Base-by-base conservation (phyloP, 92 coral and sea anemone species). In the Muricea muricata region DNA sequence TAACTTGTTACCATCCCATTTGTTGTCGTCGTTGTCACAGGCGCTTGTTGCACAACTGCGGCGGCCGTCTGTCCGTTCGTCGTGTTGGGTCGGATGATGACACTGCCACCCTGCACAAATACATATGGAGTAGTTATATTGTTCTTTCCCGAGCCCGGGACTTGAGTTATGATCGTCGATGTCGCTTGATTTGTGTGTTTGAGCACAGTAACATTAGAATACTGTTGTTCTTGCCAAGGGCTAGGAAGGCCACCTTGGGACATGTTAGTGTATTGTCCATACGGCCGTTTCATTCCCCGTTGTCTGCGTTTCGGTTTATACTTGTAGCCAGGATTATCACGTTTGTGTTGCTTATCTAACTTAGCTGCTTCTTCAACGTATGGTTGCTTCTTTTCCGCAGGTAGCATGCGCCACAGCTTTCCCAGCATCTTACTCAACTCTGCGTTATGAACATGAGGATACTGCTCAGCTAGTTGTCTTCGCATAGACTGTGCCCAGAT, bases 361-460 rank as follows among this genome's bases (percentile, higher is more conserved):
- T 95, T 93, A 30, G 99, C 99, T 66, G 99, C 99, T 65, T 97
- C 97, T 89, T 97, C 99, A 24, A 97, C 99, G 87, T 92, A 97
- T 25, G 99, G 99, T 79, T 97, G 99, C 55, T 97, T 97, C 78
- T 97, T 95, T 34, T 97, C 94, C 55, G 99, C 94, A 42, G 99
- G 91, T 39, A 97, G 91, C 99, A 97, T 93, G 70, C 99, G 87
- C 99, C 99, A 97, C 0, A 97, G 90, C 79, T 97, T 97, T 4
- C 99, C 99, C n/a, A 97, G 86, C 99, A 97, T 97, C 86, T 97
- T 97, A 73, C 99, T 97, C 15, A 97, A 83, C 91, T 97, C 99
- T 47, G 99, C 99, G 91, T 97, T 97, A 61, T 97, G 99, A 30
- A 97, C 99, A 85, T 97, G 99, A 60, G 99, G 99, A 89, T 97